Conservation (phyloP, 2,888 invertebrate genomes). For the Stegana nigrithorax region DNA sequence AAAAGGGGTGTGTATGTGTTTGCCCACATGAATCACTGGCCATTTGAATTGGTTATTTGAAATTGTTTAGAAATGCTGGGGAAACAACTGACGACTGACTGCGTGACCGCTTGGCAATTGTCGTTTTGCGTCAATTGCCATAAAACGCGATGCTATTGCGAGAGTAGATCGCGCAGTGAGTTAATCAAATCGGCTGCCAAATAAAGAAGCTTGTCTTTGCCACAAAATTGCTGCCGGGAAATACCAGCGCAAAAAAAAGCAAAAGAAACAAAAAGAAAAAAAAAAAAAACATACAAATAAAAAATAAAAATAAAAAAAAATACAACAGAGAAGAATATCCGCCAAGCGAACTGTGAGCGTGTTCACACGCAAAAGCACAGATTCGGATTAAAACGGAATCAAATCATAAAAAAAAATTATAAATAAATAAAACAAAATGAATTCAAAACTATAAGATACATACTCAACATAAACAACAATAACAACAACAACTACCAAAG, state of each 20-base stretch:
- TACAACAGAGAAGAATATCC: constrained; percentile 39
- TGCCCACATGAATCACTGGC: too few relatives aligned
- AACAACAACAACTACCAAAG: constrained; percentile 7
- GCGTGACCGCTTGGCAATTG: too few relatives aligned
- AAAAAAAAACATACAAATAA: too few relatives aligned
- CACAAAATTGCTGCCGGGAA: constrained; percentile 42
- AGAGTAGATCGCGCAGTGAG: constrained; percentile 55
- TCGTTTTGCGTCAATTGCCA: too few relatives aligned
- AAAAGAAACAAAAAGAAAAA: constrained; percentile 22
- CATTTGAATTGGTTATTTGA: too few relatives aligned
- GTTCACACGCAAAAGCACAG: constrained; percentile 12
- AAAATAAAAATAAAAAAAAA: neutral
- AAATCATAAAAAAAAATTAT: constrained; percentile 44
- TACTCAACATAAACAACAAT: constrained; percentile 18
- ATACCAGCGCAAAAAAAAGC: constrained; percentile 37
- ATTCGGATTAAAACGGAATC: constrained; percentile 50
- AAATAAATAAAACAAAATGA: constrained; percentile 19
- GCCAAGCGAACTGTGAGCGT: constrained; percentile 33
- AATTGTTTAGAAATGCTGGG: too few relatives aligned
- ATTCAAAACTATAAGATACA: constrained; percentile 19
- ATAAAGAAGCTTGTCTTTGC: constrained; percentile 46
- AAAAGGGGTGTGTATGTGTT: too few relatives aligned
- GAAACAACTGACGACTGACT: too few relatives aligned
- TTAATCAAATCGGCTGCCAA: constrained; percentile 48
- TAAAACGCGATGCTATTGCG: constrained; percentile 45